Evolutionary conservation across 2,888 invertebrate species (phyloP), one percentile per base, ranked within the genome.

Genomic region (Iselma pallidipennis): DNA sequence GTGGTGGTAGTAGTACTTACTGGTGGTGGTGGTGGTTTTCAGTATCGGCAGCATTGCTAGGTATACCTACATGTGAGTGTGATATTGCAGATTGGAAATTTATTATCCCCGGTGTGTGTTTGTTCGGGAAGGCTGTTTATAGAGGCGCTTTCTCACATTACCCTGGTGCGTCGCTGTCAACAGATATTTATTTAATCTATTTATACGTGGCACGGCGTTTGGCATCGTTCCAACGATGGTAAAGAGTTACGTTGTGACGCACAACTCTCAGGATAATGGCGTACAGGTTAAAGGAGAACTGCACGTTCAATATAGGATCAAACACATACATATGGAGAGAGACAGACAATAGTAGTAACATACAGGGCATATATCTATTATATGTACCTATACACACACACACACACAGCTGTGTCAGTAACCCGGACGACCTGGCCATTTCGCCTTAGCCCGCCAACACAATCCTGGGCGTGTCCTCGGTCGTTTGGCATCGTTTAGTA

Each of bases 361-460:
- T n/a, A n/a, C n/a, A n/a, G n/a, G n/a, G n/a, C n/a, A n/a, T n/a
- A n/a, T n/a, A n/a, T n/a, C n/a, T n/a, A n/a, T 60, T 60, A n/a
- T n/a, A 23, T 45, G n/a, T 26, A 42, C 28, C 63, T 45, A 61
- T 57, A 61, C 65, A 62, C 63, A 63, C 68, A 64, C 68, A 69
- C 70, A 66, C 61, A 55, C 63, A 62, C 68, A 70, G 74, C 69
- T 74, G 73, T 75, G 76, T 76, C 76, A 76, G 73, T 76, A 76
- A 75, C 75, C 76, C 74, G 75, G 70, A 66, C 73, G 73, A 73
- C 71, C 73, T 64, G 68, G 66, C 65, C 71, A 70, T 70, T 68
- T 71, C 69, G 69, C 71, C 70, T 73, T 68, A 63, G 66, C 65
- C 66, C 73, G 67, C 73, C 75, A 68, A 75, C 74, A 65, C 71